Evolutionary conservation across 2,113 vertebrate species (phyloP).

Genomic region (Camelus dromedarius): DNA sequence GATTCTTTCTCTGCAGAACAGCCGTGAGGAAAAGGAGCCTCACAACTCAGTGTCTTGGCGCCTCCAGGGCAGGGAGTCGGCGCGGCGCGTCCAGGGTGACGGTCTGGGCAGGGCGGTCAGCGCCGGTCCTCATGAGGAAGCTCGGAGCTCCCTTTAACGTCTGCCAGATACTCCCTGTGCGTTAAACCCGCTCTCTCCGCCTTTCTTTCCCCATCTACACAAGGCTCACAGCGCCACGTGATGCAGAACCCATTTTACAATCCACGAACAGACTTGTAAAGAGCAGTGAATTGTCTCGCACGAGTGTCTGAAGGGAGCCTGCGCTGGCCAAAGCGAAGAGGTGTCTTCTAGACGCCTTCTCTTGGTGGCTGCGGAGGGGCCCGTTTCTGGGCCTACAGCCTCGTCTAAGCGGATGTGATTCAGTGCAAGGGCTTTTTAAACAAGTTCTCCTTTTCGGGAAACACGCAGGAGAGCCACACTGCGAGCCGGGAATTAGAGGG

Average conservation of each 20-base stretch:
- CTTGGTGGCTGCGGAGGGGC: neutral
- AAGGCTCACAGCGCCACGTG: neutral
- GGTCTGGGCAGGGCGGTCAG: neutral
- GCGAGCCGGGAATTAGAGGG: neutral
- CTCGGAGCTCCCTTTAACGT: accelerated
- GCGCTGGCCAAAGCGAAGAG: neutral
- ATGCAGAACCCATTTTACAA: neutral
- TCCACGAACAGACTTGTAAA: neutral
- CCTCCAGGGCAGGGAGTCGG: constrained; percentile 72
- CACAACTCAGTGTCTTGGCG: constrained; percentile 67
- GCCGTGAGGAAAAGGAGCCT: constrained; percentile 68
- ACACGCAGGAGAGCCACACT: neutral
- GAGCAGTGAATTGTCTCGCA: neutral
- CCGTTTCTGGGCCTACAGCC: accelerated
- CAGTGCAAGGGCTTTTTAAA: neutral
- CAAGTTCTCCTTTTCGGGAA: neutral
- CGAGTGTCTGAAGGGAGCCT: no score
- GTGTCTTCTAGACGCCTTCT: no score
- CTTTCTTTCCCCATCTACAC: neutral
- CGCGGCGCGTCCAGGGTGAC: neutral
- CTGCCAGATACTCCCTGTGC: no score
- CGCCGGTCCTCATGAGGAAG: neutral
- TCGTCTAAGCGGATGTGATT: neutral
- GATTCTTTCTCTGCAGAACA: constrained; percentile 77
- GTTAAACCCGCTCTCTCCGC: neutral